These are phyloP conservation scores for Dendrophyllia cribrosa DNA, from an alignment of 64 coral and sea anemone genomes.

Conservation along the genomic window DNA sequence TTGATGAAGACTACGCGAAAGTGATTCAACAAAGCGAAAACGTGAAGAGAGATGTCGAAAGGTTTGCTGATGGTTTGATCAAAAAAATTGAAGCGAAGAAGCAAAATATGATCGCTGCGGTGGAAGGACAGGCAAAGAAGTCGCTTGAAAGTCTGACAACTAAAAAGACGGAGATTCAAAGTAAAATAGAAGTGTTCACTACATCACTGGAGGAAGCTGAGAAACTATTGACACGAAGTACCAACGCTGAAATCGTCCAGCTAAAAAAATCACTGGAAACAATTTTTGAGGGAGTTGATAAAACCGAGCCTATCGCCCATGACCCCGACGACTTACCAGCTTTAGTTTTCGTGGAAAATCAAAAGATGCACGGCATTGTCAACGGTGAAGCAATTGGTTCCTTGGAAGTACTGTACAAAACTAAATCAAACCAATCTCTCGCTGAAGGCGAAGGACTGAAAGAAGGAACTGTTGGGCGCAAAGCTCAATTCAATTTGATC, in stretches of 20 bases:
- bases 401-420: not conserved
- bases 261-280: conserved; percentile 58
- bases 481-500: no score
- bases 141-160: conserved; percentile 45
- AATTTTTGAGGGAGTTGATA: conserved; percentile 64
- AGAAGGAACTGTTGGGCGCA: not conserved
- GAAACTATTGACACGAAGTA: conserved; percentile 50
- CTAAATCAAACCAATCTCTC: not conserved
- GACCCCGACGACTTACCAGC: conserved; percentile 55
- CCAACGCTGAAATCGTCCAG: conserved; percentile 54
- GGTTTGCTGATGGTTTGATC: conserved; percentile 53
- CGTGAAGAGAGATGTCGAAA: conserved; percentile 46
- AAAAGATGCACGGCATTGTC: not conserved
- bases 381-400: conserved; percentile 58
- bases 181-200: no score
- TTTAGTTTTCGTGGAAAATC: conserved; percentile 26
- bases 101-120: conserved; percentile 26
- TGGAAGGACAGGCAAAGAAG: conserved; percentile 41
- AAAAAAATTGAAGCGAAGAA: conserved; percentile 63
- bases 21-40: conserved; percentile 19
- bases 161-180: conserved; percentile 53
- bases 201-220: conserved; percentile 61
- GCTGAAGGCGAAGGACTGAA: not conserved
- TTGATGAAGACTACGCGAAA: conserved; percentile 25
- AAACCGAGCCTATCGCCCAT: not conserved